Percentiles rank a stretch among this genome's conserved stretches.
Conservation (phyloP, 1,140 invertebrate species). For the Drosophila nasuta region DNA sequence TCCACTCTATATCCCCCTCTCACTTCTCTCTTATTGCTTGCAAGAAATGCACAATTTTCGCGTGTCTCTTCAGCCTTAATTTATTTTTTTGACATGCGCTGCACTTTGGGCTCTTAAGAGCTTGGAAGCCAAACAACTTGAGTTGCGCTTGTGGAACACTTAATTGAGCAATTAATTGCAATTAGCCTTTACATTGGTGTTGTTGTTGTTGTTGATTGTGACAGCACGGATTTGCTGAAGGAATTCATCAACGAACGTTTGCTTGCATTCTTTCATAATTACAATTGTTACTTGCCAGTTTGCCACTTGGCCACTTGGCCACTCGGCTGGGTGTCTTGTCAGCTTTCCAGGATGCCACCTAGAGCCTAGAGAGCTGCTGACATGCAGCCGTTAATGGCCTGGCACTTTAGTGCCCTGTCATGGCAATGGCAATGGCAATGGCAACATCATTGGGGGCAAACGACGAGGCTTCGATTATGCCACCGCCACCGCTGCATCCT, state of each 20-base stretch:
- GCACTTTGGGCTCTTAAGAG: background rate
- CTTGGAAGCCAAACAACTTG: constrained; percentile 4
- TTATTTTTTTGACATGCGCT: constrained; percentile 21
- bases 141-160: constrained; percentile 13
- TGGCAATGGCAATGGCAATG: constrained; percentile 8
- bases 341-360: background rate
- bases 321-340: background rate
- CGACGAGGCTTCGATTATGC: constrained; percentile 19
- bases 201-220: too few relatives aligned
- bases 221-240: background rate
- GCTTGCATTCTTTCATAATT: constrained; percentile 18
- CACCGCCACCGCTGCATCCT: background rate
- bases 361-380: constrained; percentile 3
- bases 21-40: too few relatives aligned
- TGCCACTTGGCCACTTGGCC: constrained; percentile 16
- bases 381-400: constrained; percentile 52
- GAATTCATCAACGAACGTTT: constrained; percentile 25
- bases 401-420: constrained; percentile 42
- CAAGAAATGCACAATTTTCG: constrained; percentile 16
- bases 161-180: constrained; percentile 56
- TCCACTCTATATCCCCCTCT: too few relatives aligned
- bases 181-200: constrained; percentile 33
- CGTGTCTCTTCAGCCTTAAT: background rate
- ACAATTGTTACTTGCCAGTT: constrained; percentile 18
- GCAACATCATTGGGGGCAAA: constrained; percentile 5